Evolutionary conservation across 2,113 vertebrate genomes (phyloP), one percentile per base, ranked within the genome.

Genomic region (Strigops habroptila): DNA sequence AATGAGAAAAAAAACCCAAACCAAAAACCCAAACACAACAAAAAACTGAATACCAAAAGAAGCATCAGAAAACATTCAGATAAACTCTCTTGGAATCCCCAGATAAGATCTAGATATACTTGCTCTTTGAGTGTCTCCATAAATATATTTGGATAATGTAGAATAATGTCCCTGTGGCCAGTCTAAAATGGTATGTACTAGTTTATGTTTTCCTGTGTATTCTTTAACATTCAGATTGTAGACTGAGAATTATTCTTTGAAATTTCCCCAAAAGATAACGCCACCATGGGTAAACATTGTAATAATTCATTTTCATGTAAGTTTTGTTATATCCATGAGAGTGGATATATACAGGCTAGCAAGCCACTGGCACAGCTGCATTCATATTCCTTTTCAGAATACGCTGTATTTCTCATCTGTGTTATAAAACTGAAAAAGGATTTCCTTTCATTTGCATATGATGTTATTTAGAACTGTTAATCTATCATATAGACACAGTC

Each of bases 401-500:
- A 64, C 18, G 73, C 59, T 53, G 53, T 59, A 62, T 80, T 95
- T 93, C 39, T 92, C 77, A 64, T 71, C 48, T 71, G 30, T 17
- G 6, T 27, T 90, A 86, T 46, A 52, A 82, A 91, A 70, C 27
- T 9, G 49, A 68, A 65, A 92, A 86, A 75, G 5, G 25, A 79
- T 52, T 92, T 90, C 49, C 28, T 88, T 86, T 88, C 37, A 86
- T 95, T 95, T 95, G 53, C 59, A 86, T 86, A 70, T 14, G 59
- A 79, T 64, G 85, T 55, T 87, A 79, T 87, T 94, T 90, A 71
- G 70, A 91, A 88, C 51, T 57, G 75, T 74, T 94, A 93, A 82
- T 95, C 82, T 89, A 82, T 92, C 82, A 81, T 14, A 43, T 33
- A 94, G 94, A 91, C 64, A 81, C 53, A 94, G 83, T 68, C 64